Base-by-base conservation (phyloP, 2,113 vertebrate species). In the Bungarus multicinctus region DNA sequence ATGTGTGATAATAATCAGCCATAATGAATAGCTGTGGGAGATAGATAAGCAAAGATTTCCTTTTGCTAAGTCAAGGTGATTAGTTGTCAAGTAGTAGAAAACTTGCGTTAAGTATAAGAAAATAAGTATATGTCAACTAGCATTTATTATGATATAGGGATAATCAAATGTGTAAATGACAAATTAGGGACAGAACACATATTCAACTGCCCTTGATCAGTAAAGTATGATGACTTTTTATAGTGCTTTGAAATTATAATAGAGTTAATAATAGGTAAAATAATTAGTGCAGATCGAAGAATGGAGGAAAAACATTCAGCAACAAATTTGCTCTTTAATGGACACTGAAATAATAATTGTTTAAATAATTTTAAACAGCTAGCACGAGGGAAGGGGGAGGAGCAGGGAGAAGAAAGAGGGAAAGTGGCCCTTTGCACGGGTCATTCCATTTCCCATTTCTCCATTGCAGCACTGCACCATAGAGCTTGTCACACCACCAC, bases 111-210 rank as follows among this genome's bases (percentile, higher is more conserved):
- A 1, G 25, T 64, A 90, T 94, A 93, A 94, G 60, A 95, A 88
- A 94, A 22, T 95, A 94, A 94, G 89, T 58, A 88, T 52, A 81
- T 43, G 18, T 7, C 7, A 81, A 81, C 34, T 81, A 20, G 88
- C 91, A 54, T 23, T 89, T 74, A 88, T 69, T 22, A 6, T 89
- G 69, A 30, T n/a, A 69, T 52, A 88, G 52, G 50, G 10, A 92
- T 90, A 91, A 95, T 96, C 64, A 95, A 45, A 93, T 85, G 22
- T 53, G 30, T 95, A 93, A 93, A 23, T 90, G 88, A 81, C 64
- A 94, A 95, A 93, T 64, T 69, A 89, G 47, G 45, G 93, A 58
- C 93, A 89, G 88, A 96, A 91, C 91, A 95, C 47, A 96, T 88
- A 81, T 91, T 94, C 0, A 1, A 23, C 92, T 94, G 34, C 92